Evolutionary conservation across 2,797 vertebrate genomes (phyloP).

Genomic region (Esox masquinongy): DNA sequence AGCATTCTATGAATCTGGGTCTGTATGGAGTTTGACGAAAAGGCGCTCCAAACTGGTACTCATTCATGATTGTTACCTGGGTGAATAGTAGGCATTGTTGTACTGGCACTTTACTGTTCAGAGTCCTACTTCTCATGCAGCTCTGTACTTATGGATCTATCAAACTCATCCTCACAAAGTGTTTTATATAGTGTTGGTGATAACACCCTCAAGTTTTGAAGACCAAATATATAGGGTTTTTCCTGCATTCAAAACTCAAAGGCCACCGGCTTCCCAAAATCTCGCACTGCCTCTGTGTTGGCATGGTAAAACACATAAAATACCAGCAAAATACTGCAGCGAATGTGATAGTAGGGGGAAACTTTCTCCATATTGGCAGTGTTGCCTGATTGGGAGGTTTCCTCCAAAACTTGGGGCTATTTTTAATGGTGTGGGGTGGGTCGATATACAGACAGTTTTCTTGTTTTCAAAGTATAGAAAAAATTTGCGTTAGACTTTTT

Average conservation of each 20-base stretch:
- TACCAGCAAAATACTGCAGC: no score
- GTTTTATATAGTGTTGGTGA: neutral
- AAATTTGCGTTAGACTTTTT: no score
- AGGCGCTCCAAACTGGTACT: constrained; percentile 26
- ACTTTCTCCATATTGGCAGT: no score
- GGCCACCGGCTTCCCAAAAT: neutral
- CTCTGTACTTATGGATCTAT: constrained; percentile 13
- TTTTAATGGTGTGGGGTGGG: no score
- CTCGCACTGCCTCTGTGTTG: neutral
- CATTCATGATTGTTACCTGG: constrained; percentile 44
- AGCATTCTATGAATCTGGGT: constrained; percentile 41
- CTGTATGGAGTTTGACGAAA: constrained; percentile 35
- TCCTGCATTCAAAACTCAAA: no score
- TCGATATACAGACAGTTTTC: no score
- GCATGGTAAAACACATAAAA: no score
- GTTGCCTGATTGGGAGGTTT: no score
- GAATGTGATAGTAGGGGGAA: no score
- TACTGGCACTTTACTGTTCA: constrained; percentile 29
- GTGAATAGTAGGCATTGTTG: constrained; percentile 25
- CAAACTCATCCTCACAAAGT: neutral
- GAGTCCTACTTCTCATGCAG: constrained; percentile 18
- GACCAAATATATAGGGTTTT: no score
- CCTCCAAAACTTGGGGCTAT: no score
- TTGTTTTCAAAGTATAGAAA: no score
- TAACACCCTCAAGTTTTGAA: neutral